These are phyloP conservation scores for Astur gentilis DNA, from an alignment of 2,113 vertebrate genomes.

Conservation along the genomic window DNA sequence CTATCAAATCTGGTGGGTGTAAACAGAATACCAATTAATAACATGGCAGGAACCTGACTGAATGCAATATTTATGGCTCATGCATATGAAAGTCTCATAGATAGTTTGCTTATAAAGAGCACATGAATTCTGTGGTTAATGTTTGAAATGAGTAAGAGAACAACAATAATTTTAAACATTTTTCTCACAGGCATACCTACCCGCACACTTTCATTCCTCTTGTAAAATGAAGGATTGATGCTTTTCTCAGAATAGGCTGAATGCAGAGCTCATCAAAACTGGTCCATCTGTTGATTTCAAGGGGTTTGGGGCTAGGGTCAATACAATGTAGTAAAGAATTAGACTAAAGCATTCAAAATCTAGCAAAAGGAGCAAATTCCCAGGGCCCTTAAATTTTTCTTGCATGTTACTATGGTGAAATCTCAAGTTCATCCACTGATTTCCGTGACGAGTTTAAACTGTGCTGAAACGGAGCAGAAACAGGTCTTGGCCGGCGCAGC, in stretches of 20 bases:
- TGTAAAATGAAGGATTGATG: not conserved
- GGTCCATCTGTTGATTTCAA: not conserved
- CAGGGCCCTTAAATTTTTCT: not conserved
- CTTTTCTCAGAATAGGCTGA: not conserved
- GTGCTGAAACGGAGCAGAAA: not conserved
- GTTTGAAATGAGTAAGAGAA: not conserved
- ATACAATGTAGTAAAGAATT: not conserved
- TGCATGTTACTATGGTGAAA: not conserved
- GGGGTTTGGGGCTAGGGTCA: not conserved
- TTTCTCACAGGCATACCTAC: not conserved
- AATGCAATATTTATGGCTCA: constrained; percentile 61
- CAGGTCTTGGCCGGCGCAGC: rapidly evolving
- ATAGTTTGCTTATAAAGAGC: not conserved
- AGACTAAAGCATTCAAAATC: not conserved
- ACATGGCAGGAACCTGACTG: constrained; percentile 22
- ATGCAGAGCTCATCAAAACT: not conserved
- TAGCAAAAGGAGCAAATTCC: not conserved
- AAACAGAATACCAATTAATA: constrained; percentile 60
- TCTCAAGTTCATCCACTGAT: not conserved
- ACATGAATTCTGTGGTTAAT: not conserved
- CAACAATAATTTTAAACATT: not conserved
- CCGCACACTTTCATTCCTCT: not conserved
- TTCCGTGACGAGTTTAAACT: not conserved
- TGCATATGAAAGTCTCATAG: not conserved
- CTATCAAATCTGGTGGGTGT: constrained; percentile 25